Conservation (phyloP, 2,113 vertebrate genomes). For the Phoxinus phoxinus region DNA sequence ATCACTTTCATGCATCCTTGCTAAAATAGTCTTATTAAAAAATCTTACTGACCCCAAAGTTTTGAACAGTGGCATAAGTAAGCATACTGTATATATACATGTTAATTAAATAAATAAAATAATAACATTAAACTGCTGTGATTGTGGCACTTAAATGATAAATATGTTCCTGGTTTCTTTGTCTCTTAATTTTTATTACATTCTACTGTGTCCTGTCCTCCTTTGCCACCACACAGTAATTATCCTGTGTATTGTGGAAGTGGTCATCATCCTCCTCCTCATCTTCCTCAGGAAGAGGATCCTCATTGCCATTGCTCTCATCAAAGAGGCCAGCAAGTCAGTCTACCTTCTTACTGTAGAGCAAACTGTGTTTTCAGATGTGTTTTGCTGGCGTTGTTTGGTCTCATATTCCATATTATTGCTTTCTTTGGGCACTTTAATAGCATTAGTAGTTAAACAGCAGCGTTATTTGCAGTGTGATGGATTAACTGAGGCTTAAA, state of each 20-base stretch:
- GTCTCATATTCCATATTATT: background rate
- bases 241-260: conserved; percentile 86
- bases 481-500: background rate
- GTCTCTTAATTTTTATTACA: background rate
- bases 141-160: background rate
- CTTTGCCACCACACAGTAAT: conserved; percentile 80
- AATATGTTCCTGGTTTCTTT: background rate
- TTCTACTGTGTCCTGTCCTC: background rate
- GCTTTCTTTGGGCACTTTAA: conserved; percentile 1
- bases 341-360: conserved; percentile 25
- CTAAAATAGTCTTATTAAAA: background rate
- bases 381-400: background rate
- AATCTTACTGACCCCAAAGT: background rate
- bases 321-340: conserved; percentile 94
- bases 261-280: conserved; percentile 87
- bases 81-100: background rate
- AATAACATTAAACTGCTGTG: background rate
- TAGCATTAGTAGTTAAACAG: conserved; percentile 24
- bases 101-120: background rate
- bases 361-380: background rate
- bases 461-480: background rate
- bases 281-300: conserved; percentile 95
- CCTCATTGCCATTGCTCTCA: conserved; percentile 90
- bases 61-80: background rate
- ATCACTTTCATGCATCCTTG: background rate